phyloP scores from a whole-genome alignment of 2,113 vertebrate genomes.

The Hepsetus odoe region DNA sequence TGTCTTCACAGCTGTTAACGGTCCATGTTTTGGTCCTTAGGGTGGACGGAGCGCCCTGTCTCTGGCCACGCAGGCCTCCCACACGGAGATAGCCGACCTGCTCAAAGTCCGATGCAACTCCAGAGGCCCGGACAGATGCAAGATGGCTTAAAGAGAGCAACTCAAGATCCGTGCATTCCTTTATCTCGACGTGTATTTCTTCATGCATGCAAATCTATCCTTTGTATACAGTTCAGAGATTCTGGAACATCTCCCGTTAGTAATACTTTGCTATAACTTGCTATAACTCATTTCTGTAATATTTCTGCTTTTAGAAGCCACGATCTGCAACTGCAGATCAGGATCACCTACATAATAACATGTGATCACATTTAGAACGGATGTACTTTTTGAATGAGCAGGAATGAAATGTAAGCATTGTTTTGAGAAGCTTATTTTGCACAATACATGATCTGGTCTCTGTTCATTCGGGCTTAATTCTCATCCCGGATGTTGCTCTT shows the following conservation, averaged over 20 bases:
- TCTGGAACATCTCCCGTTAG: not conserved
- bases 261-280: not conserved
- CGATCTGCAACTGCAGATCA: not conserved
- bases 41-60: constrained; percentile 86
- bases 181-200: not conserved
- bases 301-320: not conserved
- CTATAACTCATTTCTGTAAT: not conserved
- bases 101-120: constrained; percentile 79
- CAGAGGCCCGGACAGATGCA: constrained; percentile 52
- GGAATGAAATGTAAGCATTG: not conserved
- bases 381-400: not conserved
- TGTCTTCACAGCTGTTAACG: not conserved
- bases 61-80: constrained; percentile 78
- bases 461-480: not conserved
- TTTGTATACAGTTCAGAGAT: not conserved
- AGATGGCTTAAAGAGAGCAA: constrained; percentile 37
- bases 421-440: not conserved
- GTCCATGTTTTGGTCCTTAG: constrained; percentile 67
- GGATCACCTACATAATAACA: not conserved
- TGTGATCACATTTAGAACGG: not conserved
- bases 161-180: not conserved
- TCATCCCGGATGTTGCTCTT: not conserved
- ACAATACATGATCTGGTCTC: not conserved
- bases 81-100: constrained; percentile 81
- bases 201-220: not conserved